Percentiles rank a stretch among this genome's conserved stretches.
Evolutionary conservation across 2,797 vertebrate genomes (phyloP).

Genomic region (Gymnoscopelus braueri): DNA sequence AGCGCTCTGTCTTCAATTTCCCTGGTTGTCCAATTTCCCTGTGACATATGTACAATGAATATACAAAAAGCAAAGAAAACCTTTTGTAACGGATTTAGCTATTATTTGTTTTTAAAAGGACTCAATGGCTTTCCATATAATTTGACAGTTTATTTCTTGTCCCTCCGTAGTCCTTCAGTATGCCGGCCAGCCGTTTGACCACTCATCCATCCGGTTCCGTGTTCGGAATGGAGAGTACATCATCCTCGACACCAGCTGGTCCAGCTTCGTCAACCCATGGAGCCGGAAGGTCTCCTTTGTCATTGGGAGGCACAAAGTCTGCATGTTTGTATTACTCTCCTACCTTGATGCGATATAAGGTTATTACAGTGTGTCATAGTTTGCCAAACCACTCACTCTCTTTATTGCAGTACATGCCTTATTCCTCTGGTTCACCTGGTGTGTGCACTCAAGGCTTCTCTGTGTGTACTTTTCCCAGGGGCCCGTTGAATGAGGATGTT

Average conservation of each 20-base stretch:
- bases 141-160: background rate
- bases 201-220: conserved; percentile 93
- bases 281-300: conserved; percentile 96
- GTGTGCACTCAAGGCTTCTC: conserved; percentile 6
- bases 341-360: background rate
- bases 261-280: conserved; percentile 97
- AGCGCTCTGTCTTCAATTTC: no score
- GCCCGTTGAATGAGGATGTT: conserved; percentile 95
- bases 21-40: no score
- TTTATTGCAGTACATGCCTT: background rate
- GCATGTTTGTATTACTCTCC: conserved; percentile 85
- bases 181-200: conserved; percentile 94
- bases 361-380: background rate
- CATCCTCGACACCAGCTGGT: conserved; percentile 96
- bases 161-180: conserved; percentile 82
- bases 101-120: no score
- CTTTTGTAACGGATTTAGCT: no score
- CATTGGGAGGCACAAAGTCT: conserved; percentile 96
- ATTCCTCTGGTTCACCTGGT: background rate
- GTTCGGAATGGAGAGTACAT: conserved; percentile 93
- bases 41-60: no score
- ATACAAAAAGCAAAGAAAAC: no score
- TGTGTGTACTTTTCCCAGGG: conserved; percentile 74
- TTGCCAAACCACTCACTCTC: background rate
- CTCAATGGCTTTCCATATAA: background rate